Evolutionary conservation across 2,113 vertebrate genomes (phyloP), one percentile per base, ranked within the genome.

Genomic region (Phodopus roborovskii): DNA sequence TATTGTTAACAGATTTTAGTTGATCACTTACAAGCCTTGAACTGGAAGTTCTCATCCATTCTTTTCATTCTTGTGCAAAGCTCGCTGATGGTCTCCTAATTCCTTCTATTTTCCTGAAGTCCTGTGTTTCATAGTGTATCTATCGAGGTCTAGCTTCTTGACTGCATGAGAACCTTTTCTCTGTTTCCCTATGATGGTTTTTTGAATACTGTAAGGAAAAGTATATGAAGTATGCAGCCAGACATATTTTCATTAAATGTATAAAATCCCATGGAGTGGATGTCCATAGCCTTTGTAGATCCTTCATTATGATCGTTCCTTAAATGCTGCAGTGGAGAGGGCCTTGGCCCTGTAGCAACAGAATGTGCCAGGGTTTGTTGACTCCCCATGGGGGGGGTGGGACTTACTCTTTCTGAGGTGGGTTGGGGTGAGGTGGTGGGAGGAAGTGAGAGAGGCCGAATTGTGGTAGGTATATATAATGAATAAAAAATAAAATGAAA

Each of bases 41-140:
- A 45, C 6, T 50, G 42, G 11, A 9, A n/a, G 58, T 36, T 83
- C 56, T 90, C 20, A 30, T 7, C 22, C 26, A 81, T 77, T 91
- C 16, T 86, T 74, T 53, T 42, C 53, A 26, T 0, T 11, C 6
- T 4, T 45, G 0, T 58, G 15, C 0, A 26, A 66, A 19, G 12
- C 12, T 64, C 22, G 79, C 8, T 64, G 7, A 50, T 36, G 24
- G 24, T 30, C 16, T 24, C 79, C 50, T 1, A 1, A 3, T 74
- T 4, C 20, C 4, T 64, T 53, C 73, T 81, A 12, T 58, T 39
- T 92, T 78, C 62, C 71, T 86, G 78, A 90, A 58, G 4, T 75
- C 24, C 1, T 15, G 4, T 94, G 28, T 39, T 89, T 94, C 88
- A 30, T 62, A 33, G 3, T 33, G 19, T 20, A 82, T 82, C 0